Evolutionary conservation across 1,140 invertebrate species (phyloP), one percentile per base, ranked within the genome.

Genomic region (Zaprionus taronus): DNA sequence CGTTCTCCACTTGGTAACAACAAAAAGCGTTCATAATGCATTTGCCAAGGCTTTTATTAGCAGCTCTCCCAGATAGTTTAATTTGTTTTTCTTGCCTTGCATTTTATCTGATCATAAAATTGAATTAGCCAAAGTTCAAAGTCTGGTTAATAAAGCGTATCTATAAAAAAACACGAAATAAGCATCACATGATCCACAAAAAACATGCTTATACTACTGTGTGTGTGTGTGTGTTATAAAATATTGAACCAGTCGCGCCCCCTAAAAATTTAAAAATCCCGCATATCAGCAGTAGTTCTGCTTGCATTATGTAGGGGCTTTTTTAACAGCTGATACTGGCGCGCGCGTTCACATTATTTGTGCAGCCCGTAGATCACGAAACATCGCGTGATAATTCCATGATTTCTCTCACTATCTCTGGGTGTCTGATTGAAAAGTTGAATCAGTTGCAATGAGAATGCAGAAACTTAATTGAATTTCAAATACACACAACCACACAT

Each of bases 41-140:
- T 49, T 49, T 9, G 20, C 1, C n/a, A 4, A 12, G 1, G 20
- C 2, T 51, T 51, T 20, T 65, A 56, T 60, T 38, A 55, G 11
- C 34, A 63, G 12, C 11, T 34, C 15, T 44, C 12, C 2, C 28
- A 11, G 28, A 12, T 7, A 11, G 28, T 12, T n/a, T 20, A 28
- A 3, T 58, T 5, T 49, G 15, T 69, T 66, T 62, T 41, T 34
- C 51, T 41, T 47, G 60, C 47, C 51, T 63, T 70, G 51, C 69
- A 74, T 73, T 87, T 83, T 86, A 86, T 86, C 83, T 80, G 71
- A 79, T 75, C 73, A 76, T 86, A 72, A 77, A 81, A 78, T 24
- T 68, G 34, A 60, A 56, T 63, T 67, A 36, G 36, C 49, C 34
- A 26, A 26, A 74, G 83, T 62, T 78, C 83, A 86, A 89, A 86